phyloP scores from a whole-genome alignment of 2,113 vertebrate genomes.

The Aptenodytes forsteri region DNA sequence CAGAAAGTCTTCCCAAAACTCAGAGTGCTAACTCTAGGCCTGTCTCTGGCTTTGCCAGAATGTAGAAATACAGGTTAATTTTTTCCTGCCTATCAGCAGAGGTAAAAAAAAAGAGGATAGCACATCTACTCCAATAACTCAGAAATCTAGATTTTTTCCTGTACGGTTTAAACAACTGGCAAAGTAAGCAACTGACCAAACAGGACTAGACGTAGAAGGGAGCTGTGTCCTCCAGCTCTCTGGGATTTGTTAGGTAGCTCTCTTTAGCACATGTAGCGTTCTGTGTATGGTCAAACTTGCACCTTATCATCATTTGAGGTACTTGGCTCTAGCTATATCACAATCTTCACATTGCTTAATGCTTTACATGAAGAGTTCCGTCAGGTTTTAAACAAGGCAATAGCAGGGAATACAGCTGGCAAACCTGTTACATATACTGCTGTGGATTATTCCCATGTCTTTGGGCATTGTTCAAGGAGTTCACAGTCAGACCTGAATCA shows the following conservation, averaged over 20 bases:
- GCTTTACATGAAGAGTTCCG: too few relatives aligned
- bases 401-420: neutral
- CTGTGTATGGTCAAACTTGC: neutral
- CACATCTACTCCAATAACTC: neutral
- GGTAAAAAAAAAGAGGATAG: fast-evolving
- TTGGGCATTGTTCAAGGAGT: neutral
- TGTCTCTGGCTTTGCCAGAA: neutral
- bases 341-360: neutral
- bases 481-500: neutral
- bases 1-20: neutral
- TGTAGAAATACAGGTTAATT: neutral
- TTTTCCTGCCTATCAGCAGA: neutral
- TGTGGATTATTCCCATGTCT: neutral
- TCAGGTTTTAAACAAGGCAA: neutral
- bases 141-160: neutral
- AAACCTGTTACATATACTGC: neutral
- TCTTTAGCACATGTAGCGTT: neutral
- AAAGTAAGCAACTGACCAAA: neutral
- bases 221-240: neutral
- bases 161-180: neutral
- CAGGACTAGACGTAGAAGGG: neutral
- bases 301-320: neutral
- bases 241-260: neutral
- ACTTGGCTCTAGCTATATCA: neutral
- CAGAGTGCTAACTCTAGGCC: neutral